Conservation (phyloP, 2,888 invertebrate species). For the Ochlodes sylvanus region DNA sequence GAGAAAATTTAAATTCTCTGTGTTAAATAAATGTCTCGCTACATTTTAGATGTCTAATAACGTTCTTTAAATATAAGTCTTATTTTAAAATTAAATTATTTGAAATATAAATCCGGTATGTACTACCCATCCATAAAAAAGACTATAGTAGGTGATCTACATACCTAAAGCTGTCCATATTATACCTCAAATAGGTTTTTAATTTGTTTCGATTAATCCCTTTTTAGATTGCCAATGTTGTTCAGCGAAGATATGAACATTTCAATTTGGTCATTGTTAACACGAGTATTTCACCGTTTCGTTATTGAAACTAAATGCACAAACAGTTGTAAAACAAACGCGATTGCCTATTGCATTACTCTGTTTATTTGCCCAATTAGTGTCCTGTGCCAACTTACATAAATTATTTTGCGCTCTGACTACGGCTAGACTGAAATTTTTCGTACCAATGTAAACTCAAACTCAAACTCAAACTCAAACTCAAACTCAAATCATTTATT, state of each 20-base stretch:
- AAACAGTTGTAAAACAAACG: slow-evolving; percentile 3
- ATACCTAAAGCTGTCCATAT: too few relatives aligned
- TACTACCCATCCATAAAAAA: too few relatives aligned
- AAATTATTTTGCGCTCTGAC: neutral
- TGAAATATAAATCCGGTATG: too few relatives aligned
- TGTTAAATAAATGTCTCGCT: slow-evolving; percentile 3
- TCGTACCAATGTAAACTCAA: neutral
- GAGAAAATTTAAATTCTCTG: slow-evolving; percentile 19
- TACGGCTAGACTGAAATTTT: neutral
- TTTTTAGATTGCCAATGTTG: too few relatives aligned
- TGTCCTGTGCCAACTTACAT: slow-evolving; percentile 10
- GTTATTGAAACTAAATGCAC: slow-evolving; percentile 4
- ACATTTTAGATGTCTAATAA: slow-evolving; percentile 1
- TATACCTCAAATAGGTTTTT: too few relatives aligned
- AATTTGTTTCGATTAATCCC: neutral
- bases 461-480: too few relatives aligned
- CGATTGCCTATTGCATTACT: slow-evolving; percentile 5
- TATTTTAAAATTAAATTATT: too few relatives aligned
- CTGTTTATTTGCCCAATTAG: slow-evolving; percentile 8
- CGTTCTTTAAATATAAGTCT: neutral
- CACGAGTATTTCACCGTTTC: neutral
- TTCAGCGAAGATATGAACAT: too few relatives aligned
- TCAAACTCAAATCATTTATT: too few relatives aligned
- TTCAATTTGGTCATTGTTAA: too few relatives aligned
- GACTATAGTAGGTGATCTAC: too few relatives aligned